Percentiles rank a stretch among this genome's conserved stretches.
phyloP scores from a whole-genome alignment of 1,140 invertebrate species.

The Pseudomyrmex pallidus region DNA sequence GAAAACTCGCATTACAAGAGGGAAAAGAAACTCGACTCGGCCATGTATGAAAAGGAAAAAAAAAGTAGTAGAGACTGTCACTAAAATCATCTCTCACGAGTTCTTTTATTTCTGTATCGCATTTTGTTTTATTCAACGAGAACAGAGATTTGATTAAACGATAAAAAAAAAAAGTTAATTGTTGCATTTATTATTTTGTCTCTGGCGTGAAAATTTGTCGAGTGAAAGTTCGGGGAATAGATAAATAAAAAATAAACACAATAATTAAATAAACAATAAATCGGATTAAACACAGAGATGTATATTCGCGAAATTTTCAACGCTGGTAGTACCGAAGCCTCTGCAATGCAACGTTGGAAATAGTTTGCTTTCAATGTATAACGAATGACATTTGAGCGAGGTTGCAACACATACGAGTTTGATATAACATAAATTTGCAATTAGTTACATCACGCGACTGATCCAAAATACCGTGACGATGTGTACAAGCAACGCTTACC shows the following conservation, averaged over 20 bases:
- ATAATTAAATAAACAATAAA: conserved; percentile 1
- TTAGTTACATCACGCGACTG: neutral
- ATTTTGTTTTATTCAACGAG: neutral
- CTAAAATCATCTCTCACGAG: neutral
- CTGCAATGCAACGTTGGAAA: neutral
- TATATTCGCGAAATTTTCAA: neutral
- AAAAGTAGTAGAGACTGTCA: neutral
- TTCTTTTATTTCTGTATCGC: neutral
- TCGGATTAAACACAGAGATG: neutral
- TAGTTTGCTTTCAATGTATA: neutral
- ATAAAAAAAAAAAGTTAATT: too few relatives aligned
- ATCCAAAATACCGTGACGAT: conserved; percentile 29
- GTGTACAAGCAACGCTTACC: neutral
- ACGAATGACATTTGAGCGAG: neutral
- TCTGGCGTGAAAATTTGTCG: neutral
- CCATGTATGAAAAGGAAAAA: neutral
- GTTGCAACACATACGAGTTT: neutral
- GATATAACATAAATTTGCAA: conserved; percentile 15
- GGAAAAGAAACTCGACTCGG: neutral
- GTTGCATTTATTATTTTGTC: conserved; percentile 1
- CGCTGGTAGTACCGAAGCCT: neutral
- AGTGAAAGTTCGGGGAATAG: neutral
- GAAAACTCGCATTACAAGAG: neutral
- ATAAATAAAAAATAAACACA: neutral
- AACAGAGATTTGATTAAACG: neutral